phyloP scores from a whole-genome alignment of 2,797 vertebrate species.

The Hyperoplus lanceolatus region DNA sequence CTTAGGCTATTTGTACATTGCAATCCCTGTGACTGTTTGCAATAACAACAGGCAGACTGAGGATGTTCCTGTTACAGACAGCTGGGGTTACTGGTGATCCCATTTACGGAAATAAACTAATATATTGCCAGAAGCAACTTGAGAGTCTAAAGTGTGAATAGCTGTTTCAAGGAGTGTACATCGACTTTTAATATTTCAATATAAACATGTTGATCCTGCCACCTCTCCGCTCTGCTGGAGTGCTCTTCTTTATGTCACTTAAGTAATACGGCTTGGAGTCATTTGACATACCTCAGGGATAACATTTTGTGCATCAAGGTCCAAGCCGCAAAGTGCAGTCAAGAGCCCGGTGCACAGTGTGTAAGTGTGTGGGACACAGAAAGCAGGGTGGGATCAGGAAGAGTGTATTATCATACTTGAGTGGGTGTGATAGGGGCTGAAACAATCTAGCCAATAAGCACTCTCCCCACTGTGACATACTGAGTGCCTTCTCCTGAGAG shows the following conservation, averaged over 20 bases:
- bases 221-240: not conserved
- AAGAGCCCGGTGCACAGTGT: not conserved
- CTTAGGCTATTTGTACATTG: slow-evolving; percentile 39
- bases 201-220: not conserved
- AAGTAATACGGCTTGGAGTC: not conserved
- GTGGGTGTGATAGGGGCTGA: slow-evolving; percentile 1
- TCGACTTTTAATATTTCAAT: not conserved
- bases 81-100: slow-evolving; percentile 31
- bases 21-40: slow-evolving; percentile 41
- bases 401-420: slow-evolving; percentile 14
- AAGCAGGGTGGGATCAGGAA: not conserved
- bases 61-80: slow-evolving; percentile 37
- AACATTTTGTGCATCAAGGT: slow-evolving; percentile 1
- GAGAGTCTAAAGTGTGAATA: no score
- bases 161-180: no score
- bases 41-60: slow-evolving; percentile 46
- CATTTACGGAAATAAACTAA: slow-evolving; percentile 17
- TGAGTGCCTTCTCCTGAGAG: not conserved
- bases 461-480: not conserved
- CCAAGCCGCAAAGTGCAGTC: not conserved
- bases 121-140: not conserved
- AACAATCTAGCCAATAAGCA: slow-evolving; percentile 12
- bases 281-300: not conserved
- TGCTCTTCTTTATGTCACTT: not conserved
- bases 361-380: not conserved